Base-by-base conservation (phyloP, 2,888 invertebrate genomes). In the Orchestes rusci region DNA sequence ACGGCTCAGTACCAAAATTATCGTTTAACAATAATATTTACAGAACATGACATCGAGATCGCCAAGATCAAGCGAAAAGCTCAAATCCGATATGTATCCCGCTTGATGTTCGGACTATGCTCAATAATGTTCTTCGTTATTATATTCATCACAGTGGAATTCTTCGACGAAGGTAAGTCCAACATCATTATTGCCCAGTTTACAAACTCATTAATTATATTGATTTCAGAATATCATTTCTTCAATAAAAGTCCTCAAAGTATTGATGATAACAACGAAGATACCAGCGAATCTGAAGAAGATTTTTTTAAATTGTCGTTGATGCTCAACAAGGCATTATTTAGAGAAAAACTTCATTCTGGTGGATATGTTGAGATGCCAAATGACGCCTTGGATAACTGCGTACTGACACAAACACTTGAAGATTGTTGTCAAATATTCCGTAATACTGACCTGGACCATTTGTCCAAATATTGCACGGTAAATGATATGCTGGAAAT, bases 341-440 rank as follows among this genome's bases (percentile, higher is more conserved):
- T 46, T 30, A 23, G 13, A 28, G 32, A 42, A 3, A 33, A 16
- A 19, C 38, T 46, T 4, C 12, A 28, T 20, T 12, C 38, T 34
- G 45, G 42, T 19, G 35, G 23, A 8, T 48, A 45, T 40, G 23
- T 35, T 23, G 31, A 48, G 19, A 16, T 45, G 17, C 44, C 48
- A 16, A 16, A 48, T 29, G 51, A 51, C 10, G 52, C 57, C 35
- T 43, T 62, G 23, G 36, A 46, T 8, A 23, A 51, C 16, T 62
- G 62, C 42, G 54, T 52, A 51, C 34, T 34, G 10, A 50, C 53
- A 3, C 49, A 51, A 52, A 54, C 55, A n/a, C 45, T 56, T 15
- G 53, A 59, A 36, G 54, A 56, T 30, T 62, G 62, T 43, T 62
- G 62, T 43, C 43, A 56, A 23, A 40, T 56, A 16, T 51, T 57